Conservation (phyloP, 2,113 vertebrate genomes). For the Salvelinus fontinalis region DNA sequence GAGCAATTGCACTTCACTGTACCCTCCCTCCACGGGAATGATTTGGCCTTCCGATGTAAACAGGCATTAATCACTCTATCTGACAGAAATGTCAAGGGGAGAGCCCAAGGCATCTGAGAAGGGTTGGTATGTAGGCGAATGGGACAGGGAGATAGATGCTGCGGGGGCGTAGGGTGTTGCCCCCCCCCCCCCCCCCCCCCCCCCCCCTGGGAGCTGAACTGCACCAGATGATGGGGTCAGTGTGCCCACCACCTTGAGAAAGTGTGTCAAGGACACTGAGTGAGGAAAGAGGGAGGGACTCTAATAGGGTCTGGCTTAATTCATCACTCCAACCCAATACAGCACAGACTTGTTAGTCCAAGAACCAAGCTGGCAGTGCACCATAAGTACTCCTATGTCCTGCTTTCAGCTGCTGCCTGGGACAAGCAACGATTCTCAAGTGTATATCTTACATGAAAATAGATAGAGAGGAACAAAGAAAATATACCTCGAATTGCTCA, state of each 20-base stretch:
- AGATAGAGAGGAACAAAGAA: conserved; percentile 3
- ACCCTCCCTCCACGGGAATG: conserved; percentile 55
- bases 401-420: not conserved
- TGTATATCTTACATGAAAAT: conserved; percentile 36
- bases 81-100: conserved; percentile 69
- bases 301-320: conserved; percentile 15
- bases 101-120: conserved; percentile 70
- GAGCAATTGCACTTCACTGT: conserved; percentile 6
- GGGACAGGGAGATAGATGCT: conserved; percentile 75
- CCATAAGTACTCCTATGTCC: conserved; percentile 24
- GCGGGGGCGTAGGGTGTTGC: conserved; percentile 58
- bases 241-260: conserved; percentile 75
- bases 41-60: conserved; percentile 75
- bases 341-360: conserved; percentile 17
- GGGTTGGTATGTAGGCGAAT: conserved; percentile 53
- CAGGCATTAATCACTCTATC: conserved; percentile 78
- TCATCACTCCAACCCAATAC: conserved; percentile 29
- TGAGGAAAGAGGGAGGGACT: conserved; percentile 39
- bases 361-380: not conserved
- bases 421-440: not conserved
- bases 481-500: not conserved
- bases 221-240: conserved; percentile 76
- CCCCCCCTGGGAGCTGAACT: conserved; percentile 65
- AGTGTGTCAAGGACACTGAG: conserved; percentile 77
- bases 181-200: not conserved